Evolutionary conservation across 2,888 invertebrate genomes (phyloP).

Genomic region (Rhagonycha fulva): DNA sequence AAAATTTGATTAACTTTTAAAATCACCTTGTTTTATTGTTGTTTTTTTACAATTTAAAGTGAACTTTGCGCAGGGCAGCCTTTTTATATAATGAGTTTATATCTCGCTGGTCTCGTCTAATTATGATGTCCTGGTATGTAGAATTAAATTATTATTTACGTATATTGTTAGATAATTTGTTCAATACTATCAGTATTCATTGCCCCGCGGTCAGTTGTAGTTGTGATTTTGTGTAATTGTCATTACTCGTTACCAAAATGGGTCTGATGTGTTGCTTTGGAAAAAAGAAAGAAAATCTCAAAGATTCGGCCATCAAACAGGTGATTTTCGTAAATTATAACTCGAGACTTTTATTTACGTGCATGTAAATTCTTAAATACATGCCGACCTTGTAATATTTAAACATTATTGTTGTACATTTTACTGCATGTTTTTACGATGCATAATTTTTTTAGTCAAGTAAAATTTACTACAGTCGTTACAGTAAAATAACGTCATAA

Average conservation of each 20-base stretch:
- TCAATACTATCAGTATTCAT: conserved; percentile 11
- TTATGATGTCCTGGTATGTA: conserved; percentile 39
- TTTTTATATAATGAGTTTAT: conserved; percentile 30
- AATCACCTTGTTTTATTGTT: conserved; percentile 10
- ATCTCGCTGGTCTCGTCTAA: conserved; percentile 31
- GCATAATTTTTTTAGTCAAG: neutral
- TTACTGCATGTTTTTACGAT: neutral
- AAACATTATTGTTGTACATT: neutral
- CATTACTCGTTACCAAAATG: neutral
- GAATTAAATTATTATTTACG: conserved; percentile 33
- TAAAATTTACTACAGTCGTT: neutral
- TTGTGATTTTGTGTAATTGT: neutral
- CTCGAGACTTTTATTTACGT: neutral
- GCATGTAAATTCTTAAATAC: neutral
- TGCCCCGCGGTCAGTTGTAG: conserved; percentile 6
- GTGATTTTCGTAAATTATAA: neutral
- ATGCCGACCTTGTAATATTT: neutral
- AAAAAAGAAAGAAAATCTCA: neutral
- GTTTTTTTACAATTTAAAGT: conserved; percentile 14
- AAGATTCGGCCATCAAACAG: neutral
- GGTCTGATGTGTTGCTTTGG: neutral
- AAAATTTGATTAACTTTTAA: conserved; percentile 5
- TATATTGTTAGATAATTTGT: conserved; percentile 28
- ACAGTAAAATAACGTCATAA: neutral
- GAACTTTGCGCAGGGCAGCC: conserved; percentile 33